Base-by-base conservation (phyloP, 2,888 invertebrate genomes). In the Lepas anatifera region DNA sequence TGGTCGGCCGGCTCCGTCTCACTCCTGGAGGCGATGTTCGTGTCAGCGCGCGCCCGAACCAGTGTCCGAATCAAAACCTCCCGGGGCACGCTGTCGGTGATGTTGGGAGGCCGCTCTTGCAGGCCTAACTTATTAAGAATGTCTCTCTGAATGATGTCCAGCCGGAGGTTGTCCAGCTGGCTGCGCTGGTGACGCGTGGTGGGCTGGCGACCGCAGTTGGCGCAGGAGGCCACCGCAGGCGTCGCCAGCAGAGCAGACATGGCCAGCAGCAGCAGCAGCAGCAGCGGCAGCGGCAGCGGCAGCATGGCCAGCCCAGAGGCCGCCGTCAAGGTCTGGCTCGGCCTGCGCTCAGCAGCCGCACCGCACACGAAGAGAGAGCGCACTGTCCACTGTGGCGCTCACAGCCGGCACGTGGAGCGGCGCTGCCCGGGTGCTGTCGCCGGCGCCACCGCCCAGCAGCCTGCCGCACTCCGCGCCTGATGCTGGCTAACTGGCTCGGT, bases 71-170 rank as follows among this genome's bases (percentile, higher is more conserved):
- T 32, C 18, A 58, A 25, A 16, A 58, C 58, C 18, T 58, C 58
- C 18, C 58, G 58, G 32, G 58, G 32, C 32, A 58, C 58, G 58
- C 18, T 58, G 32, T 32, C 58, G 1, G 58, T 32, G 32, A 58
- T 58, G 58, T 58, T 58, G 32, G 58, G 32, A 16, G 58, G 58
- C 58, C 58, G 58, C 32, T 58, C 58, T 29, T 13, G 58, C 58
- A 58, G 58, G 32, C 58, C 58, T 22, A 58, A 32, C 32, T 58
- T 58, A 22, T 16, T 32, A 3, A 58, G 32, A 16, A 58, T 58
- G 58, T 58, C 58, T 16, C 58, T 16, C 58, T 58, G 58, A 22
- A 58, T 58, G 18, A 58, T 16, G 58, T 58, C 58, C 6, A 58
- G 58, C 18, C 58, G 58, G 32, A 58, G 58, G 32, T 58, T 16